Percentiles rank a stretch among this genome's conserved stretches.
phyloP scores from a whole-genome alignment of 64 coral and sea anemone species.

The Porites lutea region DNA sequence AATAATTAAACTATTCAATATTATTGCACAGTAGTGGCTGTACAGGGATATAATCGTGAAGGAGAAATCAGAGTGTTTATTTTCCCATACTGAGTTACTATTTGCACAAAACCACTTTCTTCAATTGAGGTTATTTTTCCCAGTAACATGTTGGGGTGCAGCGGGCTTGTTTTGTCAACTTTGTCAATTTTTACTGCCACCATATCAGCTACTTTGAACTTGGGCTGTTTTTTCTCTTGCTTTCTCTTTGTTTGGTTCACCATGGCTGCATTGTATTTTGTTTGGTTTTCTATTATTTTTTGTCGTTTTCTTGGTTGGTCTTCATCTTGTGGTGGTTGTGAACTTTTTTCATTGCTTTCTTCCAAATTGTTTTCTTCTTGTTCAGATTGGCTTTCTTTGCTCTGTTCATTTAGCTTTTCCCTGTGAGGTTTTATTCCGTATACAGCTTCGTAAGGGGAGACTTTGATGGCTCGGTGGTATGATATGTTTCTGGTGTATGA shows the following conservation, averaged over 20 bases:
- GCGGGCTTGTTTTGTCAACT: not conserved
- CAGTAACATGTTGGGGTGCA: conserved; percentile 9
- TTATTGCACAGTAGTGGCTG: not conserved
- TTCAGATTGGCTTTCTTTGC: not conserved
- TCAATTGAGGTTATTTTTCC: not conserved
- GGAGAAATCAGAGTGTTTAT: not conserved
- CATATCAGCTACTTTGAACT: conserved; percentile 1
- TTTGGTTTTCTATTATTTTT: not conserved
- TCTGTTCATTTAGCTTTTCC: not conserved
- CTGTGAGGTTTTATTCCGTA: not conserved
- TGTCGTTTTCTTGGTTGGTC: not conserved
- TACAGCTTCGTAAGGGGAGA: conserved; percentile 5
- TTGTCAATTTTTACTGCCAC: not conserved
- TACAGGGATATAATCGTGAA: not conserved
- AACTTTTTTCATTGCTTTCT: not conserved
- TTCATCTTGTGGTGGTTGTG: not conserved
- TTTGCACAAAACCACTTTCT: not conserved
- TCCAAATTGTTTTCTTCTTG: conserved; percentile 3
- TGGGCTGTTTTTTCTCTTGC: conserved; percentile 13
- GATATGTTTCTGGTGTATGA: not conserved
- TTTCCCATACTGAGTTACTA: conserved; percentile 5
- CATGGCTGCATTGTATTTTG: conserved; percentile 3
- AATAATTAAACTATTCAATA: too few relatives aligned
- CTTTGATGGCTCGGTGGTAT: not conserved
- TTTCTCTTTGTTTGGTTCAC: conserved; percentile 1